Evolutionary conservation across 2,797 vertebrate genomes (phyloP).

Genomic region (Fistularia tabacaria): DNA sequence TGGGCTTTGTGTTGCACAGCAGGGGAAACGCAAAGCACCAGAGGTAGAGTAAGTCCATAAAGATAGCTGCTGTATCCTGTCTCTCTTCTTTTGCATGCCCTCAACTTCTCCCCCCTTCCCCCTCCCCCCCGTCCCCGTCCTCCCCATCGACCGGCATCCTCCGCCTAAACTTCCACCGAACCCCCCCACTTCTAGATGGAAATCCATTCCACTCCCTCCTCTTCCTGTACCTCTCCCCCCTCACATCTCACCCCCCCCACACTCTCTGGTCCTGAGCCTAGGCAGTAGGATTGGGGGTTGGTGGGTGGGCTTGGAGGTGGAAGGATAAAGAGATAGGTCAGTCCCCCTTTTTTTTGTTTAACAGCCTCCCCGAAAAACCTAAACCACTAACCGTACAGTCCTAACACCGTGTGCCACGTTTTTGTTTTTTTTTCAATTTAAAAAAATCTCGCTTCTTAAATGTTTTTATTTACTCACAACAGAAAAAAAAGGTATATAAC

Average conservation of each 20-base stretch:
- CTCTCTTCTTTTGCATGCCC: slow-evolving; percentile 64
- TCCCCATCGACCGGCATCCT: slow-evolving; percentile 36
- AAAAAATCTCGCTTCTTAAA: no score
- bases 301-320: slow-evolving; percentile 40
- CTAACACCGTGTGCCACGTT: slow-evolving; percentile 51
- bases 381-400: slow-evolving; percentile 29
- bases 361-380: slow-evolving; percentile 17
- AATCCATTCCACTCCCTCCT: slow-evolving; percentile 64
- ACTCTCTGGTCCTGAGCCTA: slow-evolving; percentile 61
- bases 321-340: slow-evolving; percentile 52
- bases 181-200: slow-evolving; percentile 53
- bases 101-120: slow-evolving; percentile 52
- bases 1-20: slow-evolving; percentile 52
- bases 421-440: neutral
- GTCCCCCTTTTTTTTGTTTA: slow-evolving; percentile 28
- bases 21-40: slow-evolving; percentile 22
- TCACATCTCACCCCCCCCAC: slow-evolving; percentile 54
- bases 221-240: slow-evolving; percentile 66
- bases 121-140: neutral
- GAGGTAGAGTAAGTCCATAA: slow-evolving; percentile 52
- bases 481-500: no score
- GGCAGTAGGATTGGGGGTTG: slow-evolving; percentile 58
- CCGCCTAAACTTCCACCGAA: slow-evolving; percentile 22
- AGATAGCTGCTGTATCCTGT: slow-evolving; percentile 72
- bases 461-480: no score